Evolutionary conservation across 2,888 invertebrate genomes (phyloP).

Genomic region (Diogma glabrata): DNA sequence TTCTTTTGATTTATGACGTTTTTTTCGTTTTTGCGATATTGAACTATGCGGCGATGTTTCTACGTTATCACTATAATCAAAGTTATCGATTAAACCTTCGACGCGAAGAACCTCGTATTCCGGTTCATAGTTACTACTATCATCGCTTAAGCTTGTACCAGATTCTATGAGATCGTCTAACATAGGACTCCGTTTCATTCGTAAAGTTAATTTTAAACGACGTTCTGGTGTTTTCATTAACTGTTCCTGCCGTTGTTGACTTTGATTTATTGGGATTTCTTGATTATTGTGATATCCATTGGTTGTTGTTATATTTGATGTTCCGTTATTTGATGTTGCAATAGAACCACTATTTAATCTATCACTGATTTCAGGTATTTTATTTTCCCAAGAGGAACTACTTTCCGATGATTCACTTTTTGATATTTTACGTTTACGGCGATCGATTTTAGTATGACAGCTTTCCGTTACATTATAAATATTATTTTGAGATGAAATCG

Average conservation of each 20-base stretch:
- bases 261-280: neutral
- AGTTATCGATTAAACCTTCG: constrained; percentile 51
- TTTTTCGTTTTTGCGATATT: constrained; percentile 37
- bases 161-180: constrained; percentile 75
- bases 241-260: constrained; percentile 10
- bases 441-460: constrained; percentile 8
- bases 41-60: constrained; percentile 20
- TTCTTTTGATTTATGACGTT: constrained; percentile 48
- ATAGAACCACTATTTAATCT: constrained; percentile 2
- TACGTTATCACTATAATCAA: constrained; percentile 15
- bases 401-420: constrained; percentile 23
- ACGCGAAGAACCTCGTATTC: constrained; percentile 77
- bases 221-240: constrained; percentile 34
- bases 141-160: constrained; percentile 56
- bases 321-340: neutral
- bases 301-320: neutral
- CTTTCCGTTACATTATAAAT: constrained; percentile 28
- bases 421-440: constrained; percentile 15
- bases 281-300: neutral
- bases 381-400: constrained; percentile 25
- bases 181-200: constrained; percentile 79
- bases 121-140: constrained; percentile 46
- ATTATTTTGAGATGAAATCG: constrained; percentile 20
- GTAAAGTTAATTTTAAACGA: constrained; percentile 63
- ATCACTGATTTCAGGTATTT: constrained; percentile 20